A percentile compares a stretch with the other conserved stretches of the same genome.
Evolutionary conservation across 1,140 invertebrate genomes (phyloP).

Genomic region (Drosophila cardini): DNA sequence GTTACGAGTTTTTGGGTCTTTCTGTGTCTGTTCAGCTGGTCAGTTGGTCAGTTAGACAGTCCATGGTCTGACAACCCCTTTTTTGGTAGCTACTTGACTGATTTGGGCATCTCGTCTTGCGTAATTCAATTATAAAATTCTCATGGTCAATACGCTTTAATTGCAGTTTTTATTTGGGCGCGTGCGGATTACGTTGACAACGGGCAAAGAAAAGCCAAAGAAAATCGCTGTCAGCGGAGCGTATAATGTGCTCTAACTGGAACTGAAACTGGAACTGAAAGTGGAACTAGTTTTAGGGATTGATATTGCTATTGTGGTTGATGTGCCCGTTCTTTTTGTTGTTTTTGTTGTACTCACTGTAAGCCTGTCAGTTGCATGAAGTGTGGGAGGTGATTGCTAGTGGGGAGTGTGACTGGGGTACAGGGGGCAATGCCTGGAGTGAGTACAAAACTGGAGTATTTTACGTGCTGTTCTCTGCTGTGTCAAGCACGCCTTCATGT

Average conservation of each 20-base stretch:
- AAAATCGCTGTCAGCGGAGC: constrained; percentile 26
- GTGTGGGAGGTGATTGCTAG: neutral
- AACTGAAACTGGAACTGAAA: constrained; percentile 16
- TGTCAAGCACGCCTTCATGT: constrained; percentile 23
- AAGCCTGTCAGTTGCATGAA: constrained; percentile 44
- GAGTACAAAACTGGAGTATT: constrained; percentile 52
- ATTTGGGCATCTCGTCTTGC: neutral
- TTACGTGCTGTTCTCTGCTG: neutral
- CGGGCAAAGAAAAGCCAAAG: neutral
- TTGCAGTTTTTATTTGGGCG: constrained; percentile 75
- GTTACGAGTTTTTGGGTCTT: constrained; percentile 10
- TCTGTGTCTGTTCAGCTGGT: constrained; percentile 38
- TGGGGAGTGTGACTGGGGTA: no score
- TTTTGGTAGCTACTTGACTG: constrained; percentile 9
- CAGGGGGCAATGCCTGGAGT: no score
- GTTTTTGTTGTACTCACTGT: neutral
- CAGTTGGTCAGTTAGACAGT: no score
- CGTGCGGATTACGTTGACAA: constrained; percentile 37
- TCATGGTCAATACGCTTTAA: constrained; percentile 82
- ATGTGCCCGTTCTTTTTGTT: constrained; percentile 2
- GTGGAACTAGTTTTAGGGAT: constrained; percentile 2
- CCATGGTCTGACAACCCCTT: constrained; percentile 29
- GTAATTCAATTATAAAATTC: constrained; percentile 82
- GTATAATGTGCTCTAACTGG: constrained; percentile 17
- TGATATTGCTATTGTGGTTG: constrained; percentile 4